Conservation (phyloP, 2,888 invertebrate genomes). For the Schizaphis graminum region DNA sequence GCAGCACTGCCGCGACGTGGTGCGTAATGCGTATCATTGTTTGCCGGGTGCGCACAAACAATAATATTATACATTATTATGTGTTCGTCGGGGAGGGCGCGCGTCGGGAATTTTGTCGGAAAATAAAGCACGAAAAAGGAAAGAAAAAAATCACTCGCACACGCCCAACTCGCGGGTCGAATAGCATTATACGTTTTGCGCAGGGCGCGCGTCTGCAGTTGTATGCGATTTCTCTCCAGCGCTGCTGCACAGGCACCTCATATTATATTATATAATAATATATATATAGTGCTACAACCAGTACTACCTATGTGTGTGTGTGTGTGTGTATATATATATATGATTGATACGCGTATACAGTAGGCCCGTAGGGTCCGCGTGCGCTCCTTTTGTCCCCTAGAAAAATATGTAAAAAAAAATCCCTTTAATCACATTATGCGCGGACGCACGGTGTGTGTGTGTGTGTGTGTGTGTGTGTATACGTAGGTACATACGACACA, state of each 20-base stretch:
- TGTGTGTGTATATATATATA: neutral
- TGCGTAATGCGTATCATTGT: neutral
- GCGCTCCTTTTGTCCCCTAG: constrained; percentile 28
- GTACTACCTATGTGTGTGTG: neutral
- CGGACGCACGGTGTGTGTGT: neutral
- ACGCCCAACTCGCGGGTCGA: neutral
- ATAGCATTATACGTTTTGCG: constrained; percentile 10
- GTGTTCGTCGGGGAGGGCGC: neutral
- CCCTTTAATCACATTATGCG: constrained; percentile 59
- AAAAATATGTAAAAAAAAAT: constrained; percentile 14
- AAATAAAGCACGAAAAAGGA: constrained; percentile 17
- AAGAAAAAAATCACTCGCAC: neutral
- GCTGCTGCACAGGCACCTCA: neutral
- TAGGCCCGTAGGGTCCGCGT: neutral
- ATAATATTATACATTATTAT: constrained; percentile 1
- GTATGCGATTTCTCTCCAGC: constrained; percentile 12
- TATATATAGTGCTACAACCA: neutral
- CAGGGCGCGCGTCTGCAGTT: neutral
- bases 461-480: neutral
- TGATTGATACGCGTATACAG: neutral
- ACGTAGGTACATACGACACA: neutral
- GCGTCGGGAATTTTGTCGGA: neutral
- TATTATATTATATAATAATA: neutral
- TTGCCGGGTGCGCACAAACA: neutral
- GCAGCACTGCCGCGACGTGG: neutral